These are phyloP conservation scores for Trichosurus vulpecula DNA, from an alignment of 2,797 vertebrate species.

Conservation along the genomic window DNA sequence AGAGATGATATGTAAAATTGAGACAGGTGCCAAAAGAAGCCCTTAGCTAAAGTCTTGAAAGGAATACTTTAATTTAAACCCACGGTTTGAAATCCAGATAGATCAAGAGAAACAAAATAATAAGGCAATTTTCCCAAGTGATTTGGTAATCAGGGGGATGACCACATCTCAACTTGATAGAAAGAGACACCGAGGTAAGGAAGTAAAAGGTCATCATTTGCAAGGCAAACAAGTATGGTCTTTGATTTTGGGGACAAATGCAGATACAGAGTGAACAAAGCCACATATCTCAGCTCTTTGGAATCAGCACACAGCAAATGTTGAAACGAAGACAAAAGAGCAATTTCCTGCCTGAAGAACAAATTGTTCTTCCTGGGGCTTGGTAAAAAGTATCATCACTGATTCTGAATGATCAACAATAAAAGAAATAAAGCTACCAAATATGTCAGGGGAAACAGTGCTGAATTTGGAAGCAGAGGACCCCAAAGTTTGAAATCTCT, in stretches of 20 bases:
- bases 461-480: not conserved
- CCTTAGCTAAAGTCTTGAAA: slow-evolving; percentile 6
- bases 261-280: slow-evolving; percentile 3
- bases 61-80: not conserved
- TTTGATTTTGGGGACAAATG: not conserved
- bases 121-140: not conserved
- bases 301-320: slow-evolving; percentile 13
- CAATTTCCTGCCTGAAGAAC: slow-evolving; percentile 78
- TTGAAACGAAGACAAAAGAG: slow-evolving; percentile 24
- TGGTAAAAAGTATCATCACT: slow-evolving; percentile 64
- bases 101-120: slow-evolving; percentile 8
- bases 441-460: not conserved
- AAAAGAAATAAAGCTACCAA: slow-evolving; percentile 53
- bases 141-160: not conserved
- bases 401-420: slow-evolving; percentile 61
- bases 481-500: not conserved
- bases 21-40: slow-evolving; percentile 8
- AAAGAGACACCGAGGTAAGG: not conserved
- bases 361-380: slow-evolving; percentile 71
- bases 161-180: not conserved
- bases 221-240: slow-evolving; percentile 11
- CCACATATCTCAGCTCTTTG: not conserved
- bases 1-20: not conserved
- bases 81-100: slow-evolving; percentile 1
- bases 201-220: not conserved